Percentiles rank a stretch among this genome's conserved stretches.
phyloP scores from a whole-genome alignment of 2,113 vertebrate genomes.

The Thryonomys swinderianus region DNA sequence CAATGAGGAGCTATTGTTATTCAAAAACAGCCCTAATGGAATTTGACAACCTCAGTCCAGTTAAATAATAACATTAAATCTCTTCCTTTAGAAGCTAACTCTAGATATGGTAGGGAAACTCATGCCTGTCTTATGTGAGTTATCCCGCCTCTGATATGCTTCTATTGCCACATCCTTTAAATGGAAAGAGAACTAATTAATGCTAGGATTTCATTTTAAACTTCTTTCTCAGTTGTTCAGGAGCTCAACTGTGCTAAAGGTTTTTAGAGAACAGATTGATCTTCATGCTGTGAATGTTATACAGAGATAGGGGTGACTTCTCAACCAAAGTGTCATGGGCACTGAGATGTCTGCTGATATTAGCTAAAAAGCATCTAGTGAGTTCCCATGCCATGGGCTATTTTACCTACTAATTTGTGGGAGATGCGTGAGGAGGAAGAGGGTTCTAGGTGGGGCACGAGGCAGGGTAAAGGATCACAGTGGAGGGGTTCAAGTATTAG shows the following conservation, averaged over 20 bases:
- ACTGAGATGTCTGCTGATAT: not conserved
- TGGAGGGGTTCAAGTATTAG: not conserved
- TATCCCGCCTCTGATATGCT: not conserved
- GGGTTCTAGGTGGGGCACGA: fast-evolving
- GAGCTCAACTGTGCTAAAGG: not conserved
- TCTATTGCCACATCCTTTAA: not conserved
- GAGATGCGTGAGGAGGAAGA: not conserved
- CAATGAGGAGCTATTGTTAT: not conserved
- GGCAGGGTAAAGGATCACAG: too few relatives aligned
- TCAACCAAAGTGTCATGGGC: not conserved
- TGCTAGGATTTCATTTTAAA: slow-evolving; percentile 19
- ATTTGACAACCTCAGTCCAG: not conserved
- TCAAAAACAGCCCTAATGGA: not conserved
- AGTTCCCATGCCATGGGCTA: fast-evolving
- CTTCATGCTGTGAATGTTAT: not conserved
- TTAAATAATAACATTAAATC: not conserved
- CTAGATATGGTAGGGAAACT: not conserved
- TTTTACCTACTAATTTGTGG: not conserved
- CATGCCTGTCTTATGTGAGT: not conserved
- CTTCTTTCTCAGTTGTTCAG: not conserved
- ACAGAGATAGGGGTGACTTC: not conserved
- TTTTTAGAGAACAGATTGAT: not conserved
- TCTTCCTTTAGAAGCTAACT: not conserved
- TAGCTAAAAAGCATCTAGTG: not conserved
- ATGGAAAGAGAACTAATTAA: not conserved